These are phyloP conservation scores for Scaptomyza caliginosa DNA, from an alignment of 2,888 invertebrate genomes.

Conservation along the genomic window DNA sequence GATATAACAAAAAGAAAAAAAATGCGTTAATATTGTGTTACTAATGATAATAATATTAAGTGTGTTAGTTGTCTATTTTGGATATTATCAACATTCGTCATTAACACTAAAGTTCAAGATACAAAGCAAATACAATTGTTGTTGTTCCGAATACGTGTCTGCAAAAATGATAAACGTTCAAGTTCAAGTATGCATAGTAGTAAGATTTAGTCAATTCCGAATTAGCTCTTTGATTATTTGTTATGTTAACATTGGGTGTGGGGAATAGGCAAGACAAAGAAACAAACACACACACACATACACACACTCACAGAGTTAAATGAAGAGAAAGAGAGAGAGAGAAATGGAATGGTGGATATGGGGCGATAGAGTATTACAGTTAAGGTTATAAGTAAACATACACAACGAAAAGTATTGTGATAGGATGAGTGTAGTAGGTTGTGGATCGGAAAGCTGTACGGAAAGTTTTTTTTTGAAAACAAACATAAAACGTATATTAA, in stretches of 20 bases:
- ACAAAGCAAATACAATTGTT: slow-evolving; percentile 73
- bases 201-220: slow-evolving; percentile 67
- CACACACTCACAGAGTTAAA: slow-evolving; percentile 29
- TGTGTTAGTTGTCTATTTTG: slow-evolving; percentile 23
- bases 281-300: slow-evolving; percentile 14
- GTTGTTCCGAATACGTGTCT: slow-evolving; percentile 57
- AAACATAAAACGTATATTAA: slow-evolving; percentile 40
- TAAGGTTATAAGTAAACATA: slow-evolving; percentile 57
- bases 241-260: slow-evolving; percentile 13
- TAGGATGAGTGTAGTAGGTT: slow-evolving; percentile 43
- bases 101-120: slow-evolving; percentile 66
- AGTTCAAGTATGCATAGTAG: slow-evolving; percentile 39
- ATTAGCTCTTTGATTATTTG: slow-evolving; percentile 63
- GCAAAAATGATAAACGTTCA: slow-evolving; percentile 36
- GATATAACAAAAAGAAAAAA: slow-evolving; percentile 30
- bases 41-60: too few relatives aligned
- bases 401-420: slow-evolving; percentile 49
- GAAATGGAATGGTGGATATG: slow-evolving; percentile 53
- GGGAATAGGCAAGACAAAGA: slow-evolving; percentile 36
- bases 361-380: slow-evolving; percentile 48
- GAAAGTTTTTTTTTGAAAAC: slow-evolving; percentile 47
- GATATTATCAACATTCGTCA: slow-evolving; percentile 33
- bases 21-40: slow-evolving; percentile 8
- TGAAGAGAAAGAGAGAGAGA: slow-evolving; percentile 18
- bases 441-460: slow-evolving; percentile 61